These are phyloP conservation scores for Hyaena hyaena DNA, from an alignment of 2,113 vertebrate species.

Conservation along the genomic window DNA sequence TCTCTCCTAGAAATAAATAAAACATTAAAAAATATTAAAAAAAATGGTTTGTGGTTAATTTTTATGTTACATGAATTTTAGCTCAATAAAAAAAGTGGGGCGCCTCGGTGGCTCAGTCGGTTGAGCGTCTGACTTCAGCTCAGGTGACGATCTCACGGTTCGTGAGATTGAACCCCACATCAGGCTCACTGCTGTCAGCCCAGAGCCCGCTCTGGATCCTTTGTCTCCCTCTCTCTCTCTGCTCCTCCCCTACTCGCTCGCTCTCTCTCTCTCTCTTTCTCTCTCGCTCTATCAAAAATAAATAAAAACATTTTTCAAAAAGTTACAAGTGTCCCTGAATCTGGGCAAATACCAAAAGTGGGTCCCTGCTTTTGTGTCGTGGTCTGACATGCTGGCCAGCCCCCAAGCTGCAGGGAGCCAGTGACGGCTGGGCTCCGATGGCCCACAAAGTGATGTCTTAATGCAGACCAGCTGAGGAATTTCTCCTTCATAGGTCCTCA, in stretches of 20 bases:
- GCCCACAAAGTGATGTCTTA: conserved; percentile 2
- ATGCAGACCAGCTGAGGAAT: conserved; percentile 36
- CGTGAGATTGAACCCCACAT: neutral
- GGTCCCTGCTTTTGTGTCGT: neutral
- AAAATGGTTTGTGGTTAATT: neutral
- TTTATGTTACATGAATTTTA: too few relatives aligned
- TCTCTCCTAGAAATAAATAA: too few relatives aligned
- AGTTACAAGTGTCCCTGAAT: conserved; percentile 29
- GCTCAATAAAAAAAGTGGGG: too few relatives aligned
- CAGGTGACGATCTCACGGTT: neutral
- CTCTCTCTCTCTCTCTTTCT: neutral
- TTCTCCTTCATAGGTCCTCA: neutral
- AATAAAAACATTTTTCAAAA: too few relatives aligned
- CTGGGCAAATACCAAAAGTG: neutral
- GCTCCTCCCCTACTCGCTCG: neutral
- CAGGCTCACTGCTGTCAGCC: neutral
- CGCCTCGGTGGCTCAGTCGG: neutral
- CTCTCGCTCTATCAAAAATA: neutral
- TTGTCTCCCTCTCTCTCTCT: neutral
- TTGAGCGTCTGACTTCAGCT: neutral
- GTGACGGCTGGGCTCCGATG: neutral
- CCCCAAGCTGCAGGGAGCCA: neutral
- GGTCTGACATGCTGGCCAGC: neutral
- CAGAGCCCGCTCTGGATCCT: neutral
- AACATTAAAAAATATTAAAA: too few relatives aligned